Conservation (phyloP, 2,888 invertebrate genomes). For the Nowickia ferox region DNA sequence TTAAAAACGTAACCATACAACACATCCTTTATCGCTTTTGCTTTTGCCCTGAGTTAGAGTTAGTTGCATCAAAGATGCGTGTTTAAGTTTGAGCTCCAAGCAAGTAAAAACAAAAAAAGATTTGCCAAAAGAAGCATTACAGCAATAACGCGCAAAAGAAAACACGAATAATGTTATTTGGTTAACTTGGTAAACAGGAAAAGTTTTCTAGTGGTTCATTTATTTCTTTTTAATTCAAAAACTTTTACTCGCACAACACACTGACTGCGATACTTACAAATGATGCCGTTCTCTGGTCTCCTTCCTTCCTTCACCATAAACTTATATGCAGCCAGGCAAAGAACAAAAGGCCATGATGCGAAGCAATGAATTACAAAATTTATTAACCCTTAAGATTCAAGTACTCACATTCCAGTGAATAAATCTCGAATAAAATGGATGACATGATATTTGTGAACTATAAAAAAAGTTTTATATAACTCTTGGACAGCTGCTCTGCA, state of each 20-base stretch:
- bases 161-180: constrained; percentile 66
- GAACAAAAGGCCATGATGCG: constrained; percentile 65
- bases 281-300: not conserved
- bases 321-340: constrained; percentile 44
- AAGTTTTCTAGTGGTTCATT: constrained; percentile 71
- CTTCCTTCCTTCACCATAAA: not conserved
- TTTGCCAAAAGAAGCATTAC: constrained; percentile 33
- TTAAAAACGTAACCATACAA: constrained; percentile 63
- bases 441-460: too few species aligned
- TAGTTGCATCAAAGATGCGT: constrained; percentile 49
- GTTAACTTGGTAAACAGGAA: constrained; percentile 72
- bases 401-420: not conserved
- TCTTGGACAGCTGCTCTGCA: too few species aligned
- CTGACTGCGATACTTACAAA: constrained; percentile 4
- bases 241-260: constrained; percentile 56
- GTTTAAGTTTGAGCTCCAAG: constrained; percentile 54
- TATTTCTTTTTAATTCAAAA: constrained; percentile 67
- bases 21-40: constrained; percentile 57
- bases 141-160: constrained; percentile 60
- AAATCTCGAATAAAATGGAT: not conserved
- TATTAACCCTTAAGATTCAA: constrained; percentile 49
- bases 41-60: constrained; percentile 35
- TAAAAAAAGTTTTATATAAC: too few species aligned
- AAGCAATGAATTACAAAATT: constrained; percentile 62
- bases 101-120: not conserved